These are phyloP conservation scores for Ophion ventricosus DNA, from an alignment of 2,888 invertebrate genomes.

Conservation along the genomic window DNA sequence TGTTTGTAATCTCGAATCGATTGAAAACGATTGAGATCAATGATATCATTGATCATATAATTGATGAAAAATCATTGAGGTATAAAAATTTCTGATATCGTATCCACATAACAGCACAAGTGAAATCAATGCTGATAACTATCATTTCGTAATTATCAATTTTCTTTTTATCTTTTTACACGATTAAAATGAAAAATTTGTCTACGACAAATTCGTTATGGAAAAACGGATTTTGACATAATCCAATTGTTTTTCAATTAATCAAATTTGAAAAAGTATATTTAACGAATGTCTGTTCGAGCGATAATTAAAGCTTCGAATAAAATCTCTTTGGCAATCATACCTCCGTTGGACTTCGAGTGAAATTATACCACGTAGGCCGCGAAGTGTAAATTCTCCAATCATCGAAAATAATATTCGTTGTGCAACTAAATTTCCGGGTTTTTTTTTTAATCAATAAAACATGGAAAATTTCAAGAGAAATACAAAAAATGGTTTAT, in stretches of 20 bases:
- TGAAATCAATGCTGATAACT: neutral
- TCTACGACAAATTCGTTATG: neutral
- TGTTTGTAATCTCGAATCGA: constrained; percentile 33
- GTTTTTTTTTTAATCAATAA: too few species aligned
- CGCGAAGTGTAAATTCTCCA: too few species aligned
- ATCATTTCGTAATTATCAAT: neutral
- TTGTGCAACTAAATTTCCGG: too few species aligned
- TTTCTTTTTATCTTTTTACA: neutral
- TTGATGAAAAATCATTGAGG: constrained; percentile 26
- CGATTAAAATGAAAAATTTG: neutral
- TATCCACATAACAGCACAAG: too few species aligned
- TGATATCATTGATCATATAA: too few species aligned
- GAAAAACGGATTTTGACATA: neutral
- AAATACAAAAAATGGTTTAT: too few species aligned
- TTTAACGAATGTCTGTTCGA: neutral
- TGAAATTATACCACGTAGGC: too few species aligned
- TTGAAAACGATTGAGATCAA: constrained; percentile 39
- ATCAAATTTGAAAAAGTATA: neutral
- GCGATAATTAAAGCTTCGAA: too few species aligned
- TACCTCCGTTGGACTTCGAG: too few species aligned
- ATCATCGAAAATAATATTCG: too few species aligned
- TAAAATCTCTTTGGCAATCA: too few species aligned
- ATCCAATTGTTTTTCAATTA: neutral
- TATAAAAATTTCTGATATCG: constrained; percentile 5
- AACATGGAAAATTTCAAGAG: too few species aligned